phyloP scores from a whole-genome alignment of 1,140 invertebrate species.

The Macrobrachium nipponense region DNA sequence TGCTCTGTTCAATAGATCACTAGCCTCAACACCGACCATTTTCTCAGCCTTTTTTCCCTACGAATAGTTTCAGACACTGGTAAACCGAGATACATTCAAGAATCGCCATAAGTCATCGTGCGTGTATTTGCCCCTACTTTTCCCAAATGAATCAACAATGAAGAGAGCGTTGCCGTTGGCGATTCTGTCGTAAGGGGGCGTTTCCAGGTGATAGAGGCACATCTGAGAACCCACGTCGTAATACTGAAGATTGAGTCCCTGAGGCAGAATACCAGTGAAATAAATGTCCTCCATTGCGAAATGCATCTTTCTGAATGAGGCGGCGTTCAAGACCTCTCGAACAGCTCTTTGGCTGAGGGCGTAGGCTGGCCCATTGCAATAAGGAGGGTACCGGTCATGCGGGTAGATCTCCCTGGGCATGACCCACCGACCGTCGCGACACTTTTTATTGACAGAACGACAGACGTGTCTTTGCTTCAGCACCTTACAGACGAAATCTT shows the following conservation, averaged over 20 bases:
- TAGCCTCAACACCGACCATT: no score
- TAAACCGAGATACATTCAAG: not conserved
- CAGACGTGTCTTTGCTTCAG: not conserved
- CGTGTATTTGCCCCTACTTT: not conserved
- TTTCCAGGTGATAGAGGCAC: not conserved
- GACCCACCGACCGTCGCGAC: not conserved
- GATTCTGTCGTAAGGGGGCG: not conserved
- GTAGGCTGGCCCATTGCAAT: constrained; percentile 28
- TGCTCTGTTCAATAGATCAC: no score
- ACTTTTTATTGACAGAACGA: not conserved
- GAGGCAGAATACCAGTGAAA: constrained; percentile 15
- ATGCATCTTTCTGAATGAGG: not conserved
- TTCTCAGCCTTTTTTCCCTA: no score
- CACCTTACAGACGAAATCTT: not conserved
- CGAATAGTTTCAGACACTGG: not conserved
- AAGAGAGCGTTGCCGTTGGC: not conserved
- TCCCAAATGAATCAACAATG: not conserved
- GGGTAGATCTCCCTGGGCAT: constrained; percentile 3
- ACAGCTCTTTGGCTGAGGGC: not conserved
- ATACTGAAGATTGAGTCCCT: not conserved
- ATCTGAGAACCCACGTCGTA: not conserved
- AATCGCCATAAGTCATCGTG: not conserved
- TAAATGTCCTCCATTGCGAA: constrained; percentile 18
- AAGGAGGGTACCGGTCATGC: not conserved
- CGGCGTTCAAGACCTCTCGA: not conserved